Evolutionary conservation across 2,797 vertebrate species (phyloP).

Genomic region (Poeciliopsis paucimaculata): DNA sequence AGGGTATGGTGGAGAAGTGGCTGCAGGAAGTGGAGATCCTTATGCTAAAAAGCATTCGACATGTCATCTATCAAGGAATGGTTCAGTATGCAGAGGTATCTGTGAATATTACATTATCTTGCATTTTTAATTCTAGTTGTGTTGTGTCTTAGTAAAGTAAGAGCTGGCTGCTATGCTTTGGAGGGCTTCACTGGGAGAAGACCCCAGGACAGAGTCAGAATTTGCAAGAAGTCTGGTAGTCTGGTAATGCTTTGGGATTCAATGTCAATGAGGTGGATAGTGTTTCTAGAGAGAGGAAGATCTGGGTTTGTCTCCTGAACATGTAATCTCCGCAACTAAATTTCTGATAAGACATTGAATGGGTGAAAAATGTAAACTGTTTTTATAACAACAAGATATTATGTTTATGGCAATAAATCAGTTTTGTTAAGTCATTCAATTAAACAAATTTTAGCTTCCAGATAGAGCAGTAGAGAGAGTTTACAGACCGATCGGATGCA

Average conservation of each 20-base stretch:
- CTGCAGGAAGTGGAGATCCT: slow-evolving; percentile 89
- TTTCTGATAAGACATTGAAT: not conserved
- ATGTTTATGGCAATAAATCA: not conserved
- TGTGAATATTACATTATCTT: not conserved
- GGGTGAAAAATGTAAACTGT: not conserved
- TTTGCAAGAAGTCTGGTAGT: not conserved
- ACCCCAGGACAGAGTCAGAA: not conserved
- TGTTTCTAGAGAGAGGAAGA: not conserved
- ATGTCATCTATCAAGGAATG: slow-evolving; percentile 85
- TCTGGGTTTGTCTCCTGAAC: not conserved
- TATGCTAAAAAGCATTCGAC: slow-evolving; percentile 87
- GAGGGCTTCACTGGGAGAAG: not conserved
- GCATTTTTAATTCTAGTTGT: not conserved
- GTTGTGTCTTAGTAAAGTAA: not conserved
- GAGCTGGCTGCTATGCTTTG: not conserved
- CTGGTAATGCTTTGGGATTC: not conserved
- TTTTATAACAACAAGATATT: not conserved
- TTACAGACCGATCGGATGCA: not conserved
- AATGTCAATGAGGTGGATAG: not conserved
- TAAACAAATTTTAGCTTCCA: not conserved
- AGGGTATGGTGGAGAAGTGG: slow-evolving; percentile 98
- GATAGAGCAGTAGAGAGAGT: not conserved
- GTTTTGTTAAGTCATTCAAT: not conserved
- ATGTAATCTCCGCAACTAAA: not conserved
- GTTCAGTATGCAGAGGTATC: slow-evolving; percentile 84